phyloP scores from a whole-genome alignment of 2,888 invertebrate genomes.

The Masnerella sp. region DNA sequence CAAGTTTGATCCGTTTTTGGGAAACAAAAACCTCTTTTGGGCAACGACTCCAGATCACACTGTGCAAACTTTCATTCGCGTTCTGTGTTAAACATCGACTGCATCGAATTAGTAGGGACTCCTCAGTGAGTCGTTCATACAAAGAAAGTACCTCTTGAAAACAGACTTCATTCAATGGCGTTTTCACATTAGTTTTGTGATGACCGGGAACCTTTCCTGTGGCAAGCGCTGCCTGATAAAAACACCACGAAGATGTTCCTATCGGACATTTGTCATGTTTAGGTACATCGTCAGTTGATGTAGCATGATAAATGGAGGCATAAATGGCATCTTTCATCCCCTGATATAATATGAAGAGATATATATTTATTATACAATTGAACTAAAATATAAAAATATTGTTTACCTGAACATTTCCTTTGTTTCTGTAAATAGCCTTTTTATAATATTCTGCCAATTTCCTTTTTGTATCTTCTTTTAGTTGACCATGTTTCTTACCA shows the following conservation, averaged over 20 bases:
- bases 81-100: slow-evolving; percentile 44
- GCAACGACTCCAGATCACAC: slow-evolving; percentile 7
- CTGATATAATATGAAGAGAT: not conserved
- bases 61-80: slow-evolving; percentile 49
- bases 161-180: slow-evolving; percentile 31
- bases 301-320: slow-evolving; percentile 8
- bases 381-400: not conserved
- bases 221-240: slow-evolving; percentile 50
- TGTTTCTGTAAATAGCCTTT: slow-evolving; percentile 19
- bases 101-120: slow-evolving; percentile 32
- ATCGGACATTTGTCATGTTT: slow-evolving; percentile 32
- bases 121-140: slow-evolving; percentile 34
- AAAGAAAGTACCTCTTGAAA: slow-evolving; percentile 37
- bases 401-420: slow-evolving; percentile 7
- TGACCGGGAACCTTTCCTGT: slow-evolving; percentile 16
- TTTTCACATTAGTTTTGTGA: slow-evolving; percentile 32
- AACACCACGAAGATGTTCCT: slow-evolving; percentile 48
- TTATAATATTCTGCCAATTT: slow-evolving; percentile 9
- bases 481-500: slow-evolving; percentile 4
- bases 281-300: slow-evolving; percentile 42
- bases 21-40: slow-evolving; percentile 7
- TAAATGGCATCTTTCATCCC: slow-evolving; percentile 53
- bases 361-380: not conserved
- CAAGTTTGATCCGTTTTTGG: not conserved
- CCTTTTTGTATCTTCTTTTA: slow-evolving; percentile 4